Evolutionary conservation across 2,888 invertebrate genomes (phyloP), one percentile per base, ranked within the genome.

Genomic region (Cylindroiulus punctatus): DNA sequence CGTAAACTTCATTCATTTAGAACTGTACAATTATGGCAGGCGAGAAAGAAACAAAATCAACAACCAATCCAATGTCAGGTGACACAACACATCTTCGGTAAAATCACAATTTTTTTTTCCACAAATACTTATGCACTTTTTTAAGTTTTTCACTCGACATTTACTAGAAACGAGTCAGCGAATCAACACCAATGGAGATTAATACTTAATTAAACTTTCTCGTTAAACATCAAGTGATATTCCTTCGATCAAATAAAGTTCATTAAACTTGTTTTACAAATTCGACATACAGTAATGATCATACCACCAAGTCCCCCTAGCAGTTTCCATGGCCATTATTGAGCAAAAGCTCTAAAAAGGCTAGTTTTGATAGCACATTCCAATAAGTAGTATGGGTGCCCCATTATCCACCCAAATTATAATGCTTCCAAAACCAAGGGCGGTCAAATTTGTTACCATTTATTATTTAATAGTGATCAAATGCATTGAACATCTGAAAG

Each of bases 81-180:
- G 76, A 76, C 76, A 65, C 65, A 76, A 76, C 76, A 76, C 76
- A 76, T 76, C 76, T 76, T 76, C 76, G 12, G 76, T 76, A 76
- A 76, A 76, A 76, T 76, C 76, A 76, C 76, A 76, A 22, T 76
- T 76, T 76, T 76, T 52, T 76, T 76, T 76, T 76, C 76, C 76
- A 76, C 76, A 76, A 76, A 76, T 76, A 76, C 76, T 76, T 76
- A n/a, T 76, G 76, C 76, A 76, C 76, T 76, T 76, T 76, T 76
- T 76, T 30, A 57, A 22, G 26, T 76, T 76, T 76, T 76, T 76
- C 76, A 76, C 76, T 76, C 76, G 76, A 76, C 76, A 30, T 30
- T 76, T 30, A 76, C 76, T 76, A 76, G 76, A 76, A 76, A 76
- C 76, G 30, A 76, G 76, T 76, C 76, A 76, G 76, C 76, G 76